Percentiles rank a stretch among this genome's conserved stretches.
phyloP scores from a whole-genome alignment of 2,797 vertebrate genomes.

The Premnoplex brunnescens region DNA sequence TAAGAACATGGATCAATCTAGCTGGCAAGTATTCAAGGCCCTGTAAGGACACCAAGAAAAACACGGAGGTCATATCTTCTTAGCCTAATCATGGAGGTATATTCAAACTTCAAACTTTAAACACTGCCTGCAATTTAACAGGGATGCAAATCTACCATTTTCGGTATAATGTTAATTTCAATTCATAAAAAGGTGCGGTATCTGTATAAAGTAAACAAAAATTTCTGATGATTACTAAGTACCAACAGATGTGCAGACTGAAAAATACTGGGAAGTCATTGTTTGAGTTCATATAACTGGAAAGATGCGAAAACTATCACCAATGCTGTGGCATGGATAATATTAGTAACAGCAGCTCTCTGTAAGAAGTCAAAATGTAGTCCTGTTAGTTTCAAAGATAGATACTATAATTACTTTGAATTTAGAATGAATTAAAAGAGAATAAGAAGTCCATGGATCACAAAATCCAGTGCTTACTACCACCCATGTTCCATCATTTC shows the following conservation, averaged over 20 bases:
- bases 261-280: not conserved
- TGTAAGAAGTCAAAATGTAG: not conserved
- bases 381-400: not conserved
- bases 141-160: not conserved
- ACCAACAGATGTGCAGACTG: not conserved
- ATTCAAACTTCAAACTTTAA: not conserved
- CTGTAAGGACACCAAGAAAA: not conserved
- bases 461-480: not conserved
- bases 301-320: not conserved
- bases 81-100: not conserved
- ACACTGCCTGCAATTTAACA: not conserved
- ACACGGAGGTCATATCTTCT: not conserved
- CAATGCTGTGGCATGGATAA: not conserved
- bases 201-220: not conserved
- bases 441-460: not conserved
- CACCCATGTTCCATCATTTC: not conserved
- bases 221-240: not conserved
- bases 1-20: constrained; percentile 55
- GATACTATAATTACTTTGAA: not conserved
- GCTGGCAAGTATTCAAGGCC: not conserved
- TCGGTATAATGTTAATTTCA: not conserved
- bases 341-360: not conserved
- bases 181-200: not conserved
- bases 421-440: not conserved
- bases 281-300: not conserved